These are phyloP conservation scores for Carollia perspicillata DNA, from an alignment of 2,113 vertebrate species.

Conservation along the genomic window DNA sequence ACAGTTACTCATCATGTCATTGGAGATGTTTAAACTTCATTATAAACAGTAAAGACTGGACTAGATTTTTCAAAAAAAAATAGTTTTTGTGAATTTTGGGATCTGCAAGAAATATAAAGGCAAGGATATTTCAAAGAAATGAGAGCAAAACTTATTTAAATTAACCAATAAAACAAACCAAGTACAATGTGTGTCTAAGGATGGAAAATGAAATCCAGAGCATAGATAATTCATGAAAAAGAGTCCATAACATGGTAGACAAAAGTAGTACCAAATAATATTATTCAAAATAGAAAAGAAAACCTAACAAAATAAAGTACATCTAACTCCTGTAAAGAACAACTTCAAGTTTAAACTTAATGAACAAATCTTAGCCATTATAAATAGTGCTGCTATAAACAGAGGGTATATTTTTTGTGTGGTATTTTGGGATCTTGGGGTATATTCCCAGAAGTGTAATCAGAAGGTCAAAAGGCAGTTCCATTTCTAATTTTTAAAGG, in stretches of 20 bases:
- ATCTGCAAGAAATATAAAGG: neutral
- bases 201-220: neutral
- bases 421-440: too few relatives aligned
- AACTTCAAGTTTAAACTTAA: neutral
- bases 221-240: neutral
- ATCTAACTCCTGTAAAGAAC: neutral
- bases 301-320: neutral
- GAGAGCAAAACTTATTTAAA: neutral
- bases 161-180: neutral
- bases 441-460: too few relatives aligned
- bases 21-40: neutral
- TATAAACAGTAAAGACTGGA: neutral
- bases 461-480: too few relatives aligned
- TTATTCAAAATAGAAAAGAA: neutral
- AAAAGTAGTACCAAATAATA: neutral
- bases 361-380: neutral
- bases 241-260: neutral
- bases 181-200: neutral
- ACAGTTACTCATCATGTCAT: neutral
- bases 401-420: too few relatives aligned
- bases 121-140: neutral
- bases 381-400: too few relatives aligned
- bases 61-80: neutral
- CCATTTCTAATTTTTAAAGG: too few relatives aligned
- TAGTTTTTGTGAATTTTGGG: neutral